Percentiles rank a stretch among this genome's conserved stretches.
Evolutionary conservation across 2,888 invertebrate genomes (phyloP).

Genomic region (Diploptera punctata): DNA sequence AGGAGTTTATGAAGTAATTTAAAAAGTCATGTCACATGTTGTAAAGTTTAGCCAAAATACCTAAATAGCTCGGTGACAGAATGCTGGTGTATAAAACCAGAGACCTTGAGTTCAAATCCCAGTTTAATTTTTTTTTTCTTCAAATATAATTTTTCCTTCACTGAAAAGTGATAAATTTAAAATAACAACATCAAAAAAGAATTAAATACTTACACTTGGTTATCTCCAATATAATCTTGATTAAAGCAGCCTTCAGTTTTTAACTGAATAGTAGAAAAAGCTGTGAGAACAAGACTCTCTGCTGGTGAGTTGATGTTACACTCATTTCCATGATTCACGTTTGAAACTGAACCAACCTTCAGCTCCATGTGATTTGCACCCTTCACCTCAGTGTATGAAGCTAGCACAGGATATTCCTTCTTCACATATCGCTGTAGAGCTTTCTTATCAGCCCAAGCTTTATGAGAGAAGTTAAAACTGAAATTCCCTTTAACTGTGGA

Average conservation of each 20-base stretch:
- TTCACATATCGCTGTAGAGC: constrained; percentile 43
- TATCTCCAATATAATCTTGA: constrained; percentile 43
- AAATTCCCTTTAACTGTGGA: constrained; percentile 43
- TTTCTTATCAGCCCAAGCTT: constrained; percentile 39
- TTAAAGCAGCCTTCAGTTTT: constrained; percentile 45
- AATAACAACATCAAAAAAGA: too few species aligned
- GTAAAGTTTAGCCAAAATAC: too few species aligned
- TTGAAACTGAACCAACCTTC: constrained; percentile 38
- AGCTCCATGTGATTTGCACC: constrained; percentile 45
- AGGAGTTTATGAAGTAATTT: too few species aligned
- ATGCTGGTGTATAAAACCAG: too few species aligned
- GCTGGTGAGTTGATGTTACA: constrained; percentile 37
- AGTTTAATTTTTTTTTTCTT: too few species aligned
- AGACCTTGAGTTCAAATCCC: too few species aligned
- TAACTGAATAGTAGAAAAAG: constrained; percentile 38
- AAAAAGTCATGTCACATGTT: too few species aligned
- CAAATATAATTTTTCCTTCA: too few species aligned
- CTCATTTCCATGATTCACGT: background rate
- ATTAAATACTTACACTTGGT: constrained; percentile 39
- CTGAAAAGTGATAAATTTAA: too few species aligned
- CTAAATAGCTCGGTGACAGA: too few species aligned
- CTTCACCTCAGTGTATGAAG: constrained; percentile 46
- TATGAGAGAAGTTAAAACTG: constrained; percentile 34
- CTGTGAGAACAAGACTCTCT: constrained; percentile 42
- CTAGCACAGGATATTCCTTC: constrained; percentile 43